Base-by-base conservation (phyloP, 2,797 vertebrate species). In the Taeniopygia guttata region DNA sequence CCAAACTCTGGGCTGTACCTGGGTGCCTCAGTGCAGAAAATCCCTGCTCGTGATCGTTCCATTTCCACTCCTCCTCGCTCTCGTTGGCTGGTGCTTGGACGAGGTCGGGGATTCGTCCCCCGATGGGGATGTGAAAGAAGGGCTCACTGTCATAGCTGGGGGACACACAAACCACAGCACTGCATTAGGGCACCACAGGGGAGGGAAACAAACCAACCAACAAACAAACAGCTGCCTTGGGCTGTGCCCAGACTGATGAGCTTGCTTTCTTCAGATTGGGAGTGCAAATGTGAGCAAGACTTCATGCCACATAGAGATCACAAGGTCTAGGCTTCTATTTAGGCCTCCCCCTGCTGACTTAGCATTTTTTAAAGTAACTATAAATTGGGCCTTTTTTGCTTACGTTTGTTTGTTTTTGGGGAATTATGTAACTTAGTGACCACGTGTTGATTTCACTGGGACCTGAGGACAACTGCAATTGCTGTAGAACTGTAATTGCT, bases 11-110 rank as follows among this genome's bases (percentile, higher is more conserved):
- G 40, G 68, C 18, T 94, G 84, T 97, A 99, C 99, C 98, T 98
- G 98, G 98, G 75, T 98, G 97, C 84, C 98, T 98, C 77, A 98
- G 91, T 23, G 98, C 98, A 86, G 99, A 99, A 94, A 99, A 98
- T 4, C 98, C 98, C 10, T 98, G 98, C 87, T 98, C 98, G 10
- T 92, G 96, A 59, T 98, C 98, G 1, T 97, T 97, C 98, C 98
- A 98, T 51, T 97, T 98, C 98, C 98, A 98, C 36, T 96, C 97
- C 36, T 95, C 96, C 42, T 98, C 97, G 0, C 98, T 98, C 38
- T 98, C 98, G 11, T 97, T 97, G 75, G 84, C 56, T 46, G 97
- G 94, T 11, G 85, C 87, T 56, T 98, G 97, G 90, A 97, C 82
- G 81, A 98, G 87, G 82, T 98, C 98, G 10, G 98, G 98, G 69